Percentiles rank a stretch among this genome's conserved stretches.
Conservation (phyloP, 2,797 vertebrate genomes). For the Prunella strophiata region DNA sequence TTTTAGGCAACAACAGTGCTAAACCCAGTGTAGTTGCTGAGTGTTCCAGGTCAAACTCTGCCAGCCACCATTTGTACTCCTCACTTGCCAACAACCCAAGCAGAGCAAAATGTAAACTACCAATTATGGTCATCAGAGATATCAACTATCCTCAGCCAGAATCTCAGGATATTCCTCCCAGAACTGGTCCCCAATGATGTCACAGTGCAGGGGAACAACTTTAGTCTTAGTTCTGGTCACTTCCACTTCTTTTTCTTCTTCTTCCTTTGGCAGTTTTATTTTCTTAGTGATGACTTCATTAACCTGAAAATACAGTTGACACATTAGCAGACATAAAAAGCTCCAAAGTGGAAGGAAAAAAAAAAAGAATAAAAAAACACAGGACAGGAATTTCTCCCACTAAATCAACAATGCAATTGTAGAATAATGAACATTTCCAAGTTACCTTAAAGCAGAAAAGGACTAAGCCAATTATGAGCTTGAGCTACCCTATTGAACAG, state of each 20-base stretch:
- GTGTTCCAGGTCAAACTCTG: background rate
- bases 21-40: background rate
- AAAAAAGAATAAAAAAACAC: background rate
- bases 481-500: background rate
- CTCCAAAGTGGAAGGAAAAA: background rate
- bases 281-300: slow-evolving; percentile 84
- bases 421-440: background rate
- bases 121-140: background rate
- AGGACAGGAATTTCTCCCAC: background rate
- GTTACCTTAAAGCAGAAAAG: background rate
- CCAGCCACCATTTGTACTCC: background rate
- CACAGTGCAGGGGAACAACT: slow-evolving; percentile 83
- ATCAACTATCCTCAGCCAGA: slow-evolving; percentile 84
- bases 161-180: slow-evolving; percentile 91
- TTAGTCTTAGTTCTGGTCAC: slow-evolving; percentile 82
- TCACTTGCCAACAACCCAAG: background rate
- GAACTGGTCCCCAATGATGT: slow-evolving; percentile 92
- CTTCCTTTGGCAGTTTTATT: slow-evolving; percentile 79
- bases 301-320: slow-evolving; percentile 59
- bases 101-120: background rate
- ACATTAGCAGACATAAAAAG: background rate
- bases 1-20: background rate
- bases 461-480: background rate
- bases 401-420: background rate
- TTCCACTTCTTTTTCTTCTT: slow-evolving; percentile 80